These are phyloP conservation scores for Serripes groenlandicus DNA, from an alignment of 2,888 invertebrate genomes.

Conservation along the genomic window DNA sequence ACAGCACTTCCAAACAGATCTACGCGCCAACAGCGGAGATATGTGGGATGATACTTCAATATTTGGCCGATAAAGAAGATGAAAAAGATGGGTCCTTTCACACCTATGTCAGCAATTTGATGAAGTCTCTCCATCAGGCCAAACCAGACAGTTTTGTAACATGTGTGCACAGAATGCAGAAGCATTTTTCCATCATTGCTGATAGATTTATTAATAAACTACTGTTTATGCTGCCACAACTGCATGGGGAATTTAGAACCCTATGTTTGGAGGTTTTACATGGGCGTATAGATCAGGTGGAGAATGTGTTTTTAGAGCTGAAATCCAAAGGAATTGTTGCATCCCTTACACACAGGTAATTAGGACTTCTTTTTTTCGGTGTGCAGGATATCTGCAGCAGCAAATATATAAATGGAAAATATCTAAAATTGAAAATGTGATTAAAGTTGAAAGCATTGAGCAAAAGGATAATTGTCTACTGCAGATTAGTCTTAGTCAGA, in stretches of 20 bases:
- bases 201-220: constrained; percentile 85
- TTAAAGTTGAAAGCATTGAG: no score
- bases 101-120: constrained; percentile 74
- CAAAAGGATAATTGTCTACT: no score
- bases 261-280: constrained; percentile 84
- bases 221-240: constrained; percentile 84
- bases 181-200: constrained; percentile 88
- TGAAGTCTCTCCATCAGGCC: constrained; percentile 74
- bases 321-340: constrained; percentile 82
- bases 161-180: constrained; percentile 88
- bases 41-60: constrained; percentile 87
- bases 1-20: constrained; percentile 80
- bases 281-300: constrained; percentile 79
- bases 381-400: no score
- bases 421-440: no score
- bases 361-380: no score
- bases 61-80: constrained; percentile 75
- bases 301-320: constrained; percentile 83
- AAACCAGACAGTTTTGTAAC: constrained; percentile 84
- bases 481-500: no score
- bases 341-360: constrained; percentile 83
- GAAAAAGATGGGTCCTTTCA: constrained; percentile 77
- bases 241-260: constrained; percentile 84
- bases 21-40: constrained; percentile 85
- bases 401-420: no score